These are phyloP conservation scores for Drosophila neotestacea DNA, from an alignment of 2,888 invertebrate genomes.

Conservation along the genomic window DNA sequence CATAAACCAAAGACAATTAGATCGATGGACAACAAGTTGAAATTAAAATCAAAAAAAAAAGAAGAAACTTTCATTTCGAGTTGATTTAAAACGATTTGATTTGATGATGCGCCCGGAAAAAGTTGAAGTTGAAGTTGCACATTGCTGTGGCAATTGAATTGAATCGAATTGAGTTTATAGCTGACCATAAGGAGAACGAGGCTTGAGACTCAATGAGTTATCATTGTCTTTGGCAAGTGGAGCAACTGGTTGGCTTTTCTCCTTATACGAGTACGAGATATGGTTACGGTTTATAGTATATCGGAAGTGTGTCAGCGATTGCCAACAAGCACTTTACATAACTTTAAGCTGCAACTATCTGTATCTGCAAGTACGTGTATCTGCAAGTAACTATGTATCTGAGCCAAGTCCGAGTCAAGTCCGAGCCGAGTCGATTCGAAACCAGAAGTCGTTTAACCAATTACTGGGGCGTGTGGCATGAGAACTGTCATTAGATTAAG, in stretches of 20 bases:
- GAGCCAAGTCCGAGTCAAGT: constrained; percentile 12
- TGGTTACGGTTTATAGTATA: constrained; percentile 46
- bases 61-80: constrained; percentile 57
- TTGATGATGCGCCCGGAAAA: constrained; percentile 68
- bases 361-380: constrained; percentile 35
- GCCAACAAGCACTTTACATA: constrained; percentile 66
- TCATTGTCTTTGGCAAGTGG: constrained; percentile 72
- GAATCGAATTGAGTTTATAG: constrained; percentile 68
- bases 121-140: constrained; percentile 48
- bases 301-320: constrained; percentile 77
- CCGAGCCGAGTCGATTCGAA: constrained; percentile 37
- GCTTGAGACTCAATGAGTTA: constrained; percentile 61
- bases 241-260: constrained; percentile 63
- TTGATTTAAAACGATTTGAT: constrained; percentile 64
- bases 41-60: constrained; percentile 9
- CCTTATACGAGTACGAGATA: constrained; percentile 44
- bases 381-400: constrained; percentile 35
- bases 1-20: constrained; percentile 45
- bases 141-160: constrained; percentile 54
- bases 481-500: constrained; percentile 81
- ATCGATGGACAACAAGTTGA: constrained; percentile 44
- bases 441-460: constrained; percentile 80
- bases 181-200: constrained; percentile 41
- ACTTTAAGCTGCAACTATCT: constrained; percentile 48
- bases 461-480: constrained; percentile 65